phyloP scores from a whole-genome alignment of 2,888 invertebrate species.

The Thera britannica region DNA sequence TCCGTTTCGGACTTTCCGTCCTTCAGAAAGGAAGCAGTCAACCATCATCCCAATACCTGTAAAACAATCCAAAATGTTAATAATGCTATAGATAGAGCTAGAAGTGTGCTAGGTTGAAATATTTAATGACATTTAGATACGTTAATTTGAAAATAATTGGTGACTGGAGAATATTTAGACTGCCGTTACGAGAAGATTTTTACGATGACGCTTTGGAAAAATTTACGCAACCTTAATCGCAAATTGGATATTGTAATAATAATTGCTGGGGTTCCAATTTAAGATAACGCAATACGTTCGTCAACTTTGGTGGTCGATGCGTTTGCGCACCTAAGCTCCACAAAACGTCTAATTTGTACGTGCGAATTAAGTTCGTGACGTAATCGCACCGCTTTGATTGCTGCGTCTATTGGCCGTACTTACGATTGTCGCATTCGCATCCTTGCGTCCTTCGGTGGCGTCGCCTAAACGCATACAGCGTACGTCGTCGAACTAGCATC shows the following conservation, averaged over 20 bases:
- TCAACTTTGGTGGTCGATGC: constrained; percentile 22
- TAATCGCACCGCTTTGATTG: constrained; percentile 41
- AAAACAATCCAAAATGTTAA: constrained; percentile 41
- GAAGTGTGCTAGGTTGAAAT: neutral
- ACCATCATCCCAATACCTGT: constrained; percentile 51
- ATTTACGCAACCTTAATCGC: constrained; percentile 29
- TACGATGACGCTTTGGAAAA: constrained; percentile 17
- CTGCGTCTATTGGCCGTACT: constrained; percentile 61
- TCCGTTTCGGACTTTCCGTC: constrained; percentile 21
- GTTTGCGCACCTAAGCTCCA: constrained; percentile 18
- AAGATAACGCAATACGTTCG: constrained; percentile 22
- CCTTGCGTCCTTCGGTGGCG: constrained; percentile 54
- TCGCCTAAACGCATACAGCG: constrained; percentile 68
- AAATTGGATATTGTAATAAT: constrained; percentile 7
- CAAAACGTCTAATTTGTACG: constrained; percentile 21
- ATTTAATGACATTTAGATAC: neutral
- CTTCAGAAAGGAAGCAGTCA: constrained; percentile 37
- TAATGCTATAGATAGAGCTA: neutral
- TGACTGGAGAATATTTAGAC: neutral
- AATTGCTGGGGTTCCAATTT: constrained; percentile 8
- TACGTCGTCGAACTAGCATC: constrained; percentile 60
- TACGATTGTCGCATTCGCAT: constrained; percentile 62
- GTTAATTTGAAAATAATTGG: constrained; percentile 3
- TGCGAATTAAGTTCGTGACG: constrained; percentile 24
- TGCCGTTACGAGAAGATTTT: constrained; percentile 15